Base-by-base conservation (phyloP, 2,797 vertebrate genomes). In the Tenualosa ilisha region DNA sequence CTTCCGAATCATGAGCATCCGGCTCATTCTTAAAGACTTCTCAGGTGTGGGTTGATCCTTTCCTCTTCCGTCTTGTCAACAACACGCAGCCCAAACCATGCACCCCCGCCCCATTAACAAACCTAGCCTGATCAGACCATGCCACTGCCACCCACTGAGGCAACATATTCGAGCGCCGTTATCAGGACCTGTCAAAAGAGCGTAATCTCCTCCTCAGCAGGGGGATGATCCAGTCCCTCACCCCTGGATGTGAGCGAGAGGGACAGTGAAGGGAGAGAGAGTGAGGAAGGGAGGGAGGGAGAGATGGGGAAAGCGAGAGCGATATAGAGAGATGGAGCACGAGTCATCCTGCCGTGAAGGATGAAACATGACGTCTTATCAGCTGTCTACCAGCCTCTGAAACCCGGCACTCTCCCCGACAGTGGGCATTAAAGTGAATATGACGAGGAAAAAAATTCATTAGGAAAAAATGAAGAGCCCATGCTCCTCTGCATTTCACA, bases 361-460 rank as follows among this genome's bases (percentile, higher is more conserved):
- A 88, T 88, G 85, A 87, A 56, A 81, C 83, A 65, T 82, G 81
- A 61, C 31, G 83, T 63, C 88, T 88, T 88, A 88, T 88, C 88
- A 86, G 88, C 22, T 3, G 22, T 46, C 59, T 46, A 61, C 82
- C 88, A 88, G 88, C 84, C 65, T 63, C 85, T 50, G 81, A 81
- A 87, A 82, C 86, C 86, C 84, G 82, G 82, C 85, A 84, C 86
- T 82, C 85, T 24, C 46, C 72, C 72, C 63, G 43, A 84, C 26
- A 68, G 83, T 72, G 72, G 61, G 68, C 84, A 87, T 88, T 87
- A 83, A 85, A 87, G 84, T 85, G 82, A 82, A 82, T 85, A 83
- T 84, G 53, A 84, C 79, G 82, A 68, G 85, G 84, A 86, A 79
- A 79, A 79, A 84, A 68, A 75, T 84, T 84, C 83, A 84, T 84